These are phyloP conservation scores for Aulostomus chinensis DNA, from an alignment of 2,797 vertebrate species.

Conservation along the genomic window DNA sequence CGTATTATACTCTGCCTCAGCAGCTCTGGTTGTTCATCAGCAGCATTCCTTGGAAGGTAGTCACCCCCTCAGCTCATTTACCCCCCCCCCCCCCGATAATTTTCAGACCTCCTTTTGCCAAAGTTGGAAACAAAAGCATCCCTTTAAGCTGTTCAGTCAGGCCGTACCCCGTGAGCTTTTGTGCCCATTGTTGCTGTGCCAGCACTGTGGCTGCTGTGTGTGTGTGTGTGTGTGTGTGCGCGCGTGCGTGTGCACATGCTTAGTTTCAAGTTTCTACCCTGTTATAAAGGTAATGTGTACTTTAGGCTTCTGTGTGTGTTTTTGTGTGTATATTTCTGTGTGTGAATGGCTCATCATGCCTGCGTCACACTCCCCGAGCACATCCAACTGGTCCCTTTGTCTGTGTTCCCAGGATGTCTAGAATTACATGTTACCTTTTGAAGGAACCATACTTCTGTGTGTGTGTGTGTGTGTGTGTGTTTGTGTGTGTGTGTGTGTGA, in stretches of 20 bases:
- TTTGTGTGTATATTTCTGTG: constrained; percentile 10
- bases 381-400: constrained; percentile 51
- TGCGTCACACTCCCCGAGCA: constrained; percentile 24
- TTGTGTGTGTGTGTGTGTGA: constrained; percentile 22
- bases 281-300: constrained; percentile 35
- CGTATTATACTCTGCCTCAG: no score
- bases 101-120: constrained; percentile 43
- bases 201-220: constrained; percentile 21
- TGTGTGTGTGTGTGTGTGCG: constrained; percentile 11
- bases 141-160: constrained; percentile 25
- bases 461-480: constrained; percentile 17
- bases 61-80: constrained; percentile 7
- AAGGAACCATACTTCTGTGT: no score
- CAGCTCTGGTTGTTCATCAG: constrained; percentile 25
- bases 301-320: constrained; percentile 12
- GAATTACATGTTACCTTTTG: constrained; percentile 53
- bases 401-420: constrained; percentile 40
- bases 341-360: neutral
- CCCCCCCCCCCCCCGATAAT: constrained; percentile 5
- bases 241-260: neutral
- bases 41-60: constrained; percentile 13
- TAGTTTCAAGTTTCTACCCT: constrained; percentile 60
- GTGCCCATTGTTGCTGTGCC: constrained; percentile 39
- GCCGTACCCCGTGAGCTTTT: constrained; percentile 38
- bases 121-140: constrained; percentile 42